Evolutionary conservation across 2,888 invertebrate species (phyloP), one percentile per base, ranked within the genome.

Genomic region (Zygogramma bicolorata): DNA sequence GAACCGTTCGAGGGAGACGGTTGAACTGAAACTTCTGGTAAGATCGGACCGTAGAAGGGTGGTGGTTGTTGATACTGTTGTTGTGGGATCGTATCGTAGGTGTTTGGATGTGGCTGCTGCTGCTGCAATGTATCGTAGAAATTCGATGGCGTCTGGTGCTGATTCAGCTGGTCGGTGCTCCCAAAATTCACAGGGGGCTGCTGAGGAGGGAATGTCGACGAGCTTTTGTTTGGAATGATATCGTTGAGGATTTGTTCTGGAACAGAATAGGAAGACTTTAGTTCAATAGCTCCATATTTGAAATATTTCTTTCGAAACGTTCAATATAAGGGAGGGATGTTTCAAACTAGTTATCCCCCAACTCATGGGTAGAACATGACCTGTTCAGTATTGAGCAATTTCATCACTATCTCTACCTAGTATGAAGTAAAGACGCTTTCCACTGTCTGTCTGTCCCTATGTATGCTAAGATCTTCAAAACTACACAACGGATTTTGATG

Each of bases 241-340:
- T 75, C 73, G 34, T 46, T 75, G 46, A 76, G 60, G 42, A 76
- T 62, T 76, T 76, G 76, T 46, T 76, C 76, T 76, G 65, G 46
- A 76, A 76, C 46, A 60, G 58, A 65, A 62, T 46, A 20, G 10
- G 3, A 46, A 8, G 20, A 20, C 8, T 46, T 18, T 10, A 22
- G 20, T 46, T 5, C 18, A 46, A n/a, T 46, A 46, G 10, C 20
- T 38, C n/a, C n/a, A n/a, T n/a, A n/a, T n/a, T n/a, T n/a, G n/a
- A n/a, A n/a, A n/a, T n/a, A n/a, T n/a, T n/a, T n/a, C n/a, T n/a
- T n/a, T n/a, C n/a, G n/a, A n/a, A n/a, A n/a, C n/a, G n/a, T n/a
- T n/a, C n/a, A n/a, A n/a, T n/a, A n/a, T n/a, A n/a, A n/a, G n/a
- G n/a, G n/a, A n/a, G n/a, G n/a, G n/a, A n/a, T n/a, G n/a, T n/a